These are phyloP conservation scores for Chrysolina americana DNA, from an alignment of 2,888 invertebrate species.

Conservation along the genomic window DNA sequence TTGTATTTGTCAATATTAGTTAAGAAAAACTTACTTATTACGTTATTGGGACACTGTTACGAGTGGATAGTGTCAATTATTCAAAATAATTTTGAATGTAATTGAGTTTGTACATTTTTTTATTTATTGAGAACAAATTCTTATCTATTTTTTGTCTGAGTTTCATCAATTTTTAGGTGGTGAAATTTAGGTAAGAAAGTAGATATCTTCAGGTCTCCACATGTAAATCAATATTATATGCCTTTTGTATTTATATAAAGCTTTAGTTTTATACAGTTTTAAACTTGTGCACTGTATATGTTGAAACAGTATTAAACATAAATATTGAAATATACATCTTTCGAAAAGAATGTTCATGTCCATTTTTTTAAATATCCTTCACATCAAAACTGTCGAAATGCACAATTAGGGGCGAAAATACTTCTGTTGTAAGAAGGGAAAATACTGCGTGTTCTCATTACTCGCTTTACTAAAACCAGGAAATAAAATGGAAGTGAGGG, in stretches of 20 bases:
- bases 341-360: background rate
- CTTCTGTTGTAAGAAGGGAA: too few relatives aligned
- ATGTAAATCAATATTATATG: slow-evolving; percentile 59
- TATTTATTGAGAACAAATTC: slow-evolving; percentile 47
- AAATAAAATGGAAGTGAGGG: too few relatives aligned
- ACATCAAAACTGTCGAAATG: slow-evolving; percentile 7
- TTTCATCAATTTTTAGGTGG: slow-evolving; percentile 10
- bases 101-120: slow-evolving; percentile 45
- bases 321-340: slow-evolving; percentile 58
- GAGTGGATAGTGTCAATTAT: slow-evolving; percentile 29
- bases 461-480: too few relatives aligned
- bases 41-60: slow-evolving; percentile 14
- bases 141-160: slow-evolving; percentile 34
- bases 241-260: slow-evolving; percentile 61
- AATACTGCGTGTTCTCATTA: too few relatives aligned
- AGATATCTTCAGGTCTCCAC: slow-evolving; percentile 35
- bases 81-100: slow-evolving; percentile 29
- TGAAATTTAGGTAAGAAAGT: slow-evolving; percentile 28
- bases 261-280: slow-evolving; percentile 64
- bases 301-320: slow-evolving; percentile 64
- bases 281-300: slow-evolving; percentile 64
- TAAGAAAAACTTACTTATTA: slow-evolving; percentile 24
- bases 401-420: too few relatives aligned
- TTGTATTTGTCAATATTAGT: slow-evolving; percentile 56
- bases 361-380: background rate